These are phyloP conservation scores for Babylonia areolata DNA, from an alignment of 1,140 invertebrate species.

Conservation along the genomic window DNA sequence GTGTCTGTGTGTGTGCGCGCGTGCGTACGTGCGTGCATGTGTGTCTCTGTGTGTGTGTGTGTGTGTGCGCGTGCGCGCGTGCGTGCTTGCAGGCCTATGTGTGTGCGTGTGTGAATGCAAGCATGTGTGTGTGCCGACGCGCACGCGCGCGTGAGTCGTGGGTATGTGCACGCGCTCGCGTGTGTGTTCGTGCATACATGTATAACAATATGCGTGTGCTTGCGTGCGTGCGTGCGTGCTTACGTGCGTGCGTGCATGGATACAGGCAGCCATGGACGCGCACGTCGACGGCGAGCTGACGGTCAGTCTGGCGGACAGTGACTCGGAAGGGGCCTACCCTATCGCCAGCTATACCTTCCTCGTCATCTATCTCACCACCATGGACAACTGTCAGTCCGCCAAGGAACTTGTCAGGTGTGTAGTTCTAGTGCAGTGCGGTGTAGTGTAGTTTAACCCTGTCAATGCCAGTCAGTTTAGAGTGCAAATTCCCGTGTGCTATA, in stretches of 20 bases:
- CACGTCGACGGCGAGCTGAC: constrained; percentile 35
- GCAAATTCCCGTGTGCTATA: not conserved
- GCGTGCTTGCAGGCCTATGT: not conserved
- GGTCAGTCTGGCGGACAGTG: constrained; percentile 43
- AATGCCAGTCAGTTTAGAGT: not conserved
- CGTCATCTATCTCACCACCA: constrained; percentile 53
- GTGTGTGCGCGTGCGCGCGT: not conserved
- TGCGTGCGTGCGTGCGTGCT: too few relatives aligned
- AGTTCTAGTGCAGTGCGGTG: not conserved
- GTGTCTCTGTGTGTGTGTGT: too few relatives aligned
- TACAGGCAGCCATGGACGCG: constrained; percentile 41
- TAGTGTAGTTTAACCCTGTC: not conserved
- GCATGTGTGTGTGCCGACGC: not conserved
- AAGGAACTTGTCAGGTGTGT: constrained; percentile 63
- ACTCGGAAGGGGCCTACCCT: constrained; percentile 53
- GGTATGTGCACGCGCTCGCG: not conserved
- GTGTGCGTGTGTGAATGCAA: not conserved
- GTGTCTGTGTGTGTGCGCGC: not conserved
- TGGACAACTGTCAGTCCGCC: constrained; percentile 54
- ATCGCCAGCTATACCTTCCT: constrained; percentile 65
- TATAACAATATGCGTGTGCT: not conserved
- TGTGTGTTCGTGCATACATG: not conserved
- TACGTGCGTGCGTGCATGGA: too few relatives aligned
- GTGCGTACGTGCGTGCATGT: not conserved
- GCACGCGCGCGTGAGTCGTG: not conserved